phyloP scores from a whole-genome alignment of 2,113 vertebrate species.

The Corythornis cristatus region DNA sequence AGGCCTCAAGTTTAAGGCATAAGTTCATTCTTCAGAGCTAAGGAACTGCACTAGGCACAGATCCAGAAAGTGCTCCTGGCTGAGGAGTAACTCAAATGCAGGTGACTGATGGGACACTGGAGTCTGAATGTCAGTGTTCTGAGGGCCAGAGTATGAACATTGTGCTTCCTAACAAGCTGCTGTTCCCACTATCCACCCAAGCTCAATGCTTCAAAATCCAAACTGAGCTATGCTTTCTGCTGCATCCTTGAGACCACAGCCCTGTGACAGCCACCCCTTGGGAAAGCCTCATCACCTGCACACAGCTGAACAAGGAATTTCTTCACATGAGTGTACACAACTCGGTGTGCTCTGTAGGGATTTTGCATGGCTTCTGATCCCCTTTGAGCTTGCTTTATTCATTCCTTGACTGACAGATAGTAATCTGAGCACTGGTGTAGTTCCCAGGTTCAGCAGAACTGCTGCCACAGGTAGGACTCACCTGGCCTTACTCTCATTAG shows the following conservation, averaged over 20 bases:
- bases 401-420: not conserved
- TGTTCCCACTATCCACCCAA: not conserved
- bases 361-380: not conserved
- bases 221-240: not conserved
- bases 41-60: not conserved
- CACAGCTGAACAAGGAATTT: not conserved
- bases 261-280: not conserved
- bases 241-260: accelerated
- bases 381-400: not conserved
- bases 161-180: not conserved
- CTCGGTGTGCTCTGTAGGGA: too few relatives aligned
- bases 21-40: not conserved
- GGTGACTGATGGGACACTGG: not conserved
- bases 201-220: not conserved
- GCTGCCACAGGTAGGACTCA: not conserved
- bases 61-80: not conserved
- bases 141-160: not conserved
- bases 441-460: not conserved
- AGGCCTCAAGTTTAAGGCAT: not conserved
- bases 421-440: not conserved
- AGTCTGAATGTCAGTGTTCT: not conserved
- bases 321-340: not conserved
- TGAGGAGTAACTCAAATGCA: conserved; percentile 21
- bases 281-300: not conserved
- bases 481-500: not conserved